These are phyloP conservation scores for Myotis findleyi DNA, from an alignment of 2,797 vertebrate species.

Conservation along the genomic window DNA sequence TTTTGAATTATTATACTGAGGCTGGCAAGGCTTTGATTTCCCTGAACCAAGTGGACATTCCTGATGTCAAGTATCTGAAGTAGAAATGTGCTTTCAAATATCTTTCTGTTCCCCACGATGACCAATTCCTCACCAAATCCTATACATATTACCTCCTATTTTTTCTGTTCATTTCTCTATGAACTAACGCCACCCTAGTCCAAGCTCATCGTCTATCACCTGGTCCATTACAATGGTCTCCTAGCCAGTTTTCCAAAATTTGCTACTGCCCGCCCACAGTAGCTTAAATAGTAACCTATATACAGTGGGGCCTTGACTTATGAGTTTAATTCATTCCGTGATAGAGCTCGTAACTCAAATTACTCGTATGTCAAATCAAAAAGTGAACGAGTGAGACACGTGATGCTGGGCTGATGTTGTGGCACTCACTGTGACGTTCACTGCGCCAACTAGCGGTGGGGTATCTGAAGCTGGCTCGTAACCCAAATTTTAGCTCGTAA, in stretches of 20 bases:
- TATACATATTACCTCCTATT: not conserved
- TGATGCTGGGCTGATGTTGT: too few species aligned
- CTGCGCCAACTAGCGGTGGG: too few species aligned
- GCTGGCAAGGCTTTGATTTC: not conserved
- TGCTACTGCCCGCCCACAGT: not conserved
- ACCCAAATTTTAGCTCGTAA: too few species aligned
- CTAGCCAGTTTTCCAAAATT: not conserved
- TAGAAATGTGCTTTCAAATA: constrained; percentile 1
- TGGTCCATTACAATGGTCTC: not conserved
- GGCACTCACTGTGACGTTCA: too few species aligned
- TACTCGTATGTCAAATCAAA: too few species aligned
- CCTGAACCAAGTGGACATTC: not conserved
- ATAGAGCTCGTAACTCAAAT: too few species aligned
- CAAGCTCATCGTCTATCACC: not conserved
- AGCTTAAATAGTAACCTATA: not conserved
- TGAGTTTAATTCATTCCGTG: too few species aligned
- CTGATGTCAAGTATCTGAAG: not conserved
- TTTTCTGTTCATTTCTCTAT: constrained; percentile 26
- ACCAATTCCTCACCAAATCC: constrained; percentile 22
- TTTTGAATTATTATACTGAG: constrained; percentile 36
- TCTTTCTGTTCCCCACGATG: not conserved
- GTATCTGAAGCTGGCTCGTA: too few species aligned
- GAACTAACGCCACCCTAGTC: not conserved
- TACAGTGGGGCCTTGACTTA: too few species aligned
- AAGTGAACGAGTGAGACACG: too few species aligned